phyloP scores from a whole-genome alignment of 2,888 invertebrate genomes.

The Aporophyla nigra region DNA sequence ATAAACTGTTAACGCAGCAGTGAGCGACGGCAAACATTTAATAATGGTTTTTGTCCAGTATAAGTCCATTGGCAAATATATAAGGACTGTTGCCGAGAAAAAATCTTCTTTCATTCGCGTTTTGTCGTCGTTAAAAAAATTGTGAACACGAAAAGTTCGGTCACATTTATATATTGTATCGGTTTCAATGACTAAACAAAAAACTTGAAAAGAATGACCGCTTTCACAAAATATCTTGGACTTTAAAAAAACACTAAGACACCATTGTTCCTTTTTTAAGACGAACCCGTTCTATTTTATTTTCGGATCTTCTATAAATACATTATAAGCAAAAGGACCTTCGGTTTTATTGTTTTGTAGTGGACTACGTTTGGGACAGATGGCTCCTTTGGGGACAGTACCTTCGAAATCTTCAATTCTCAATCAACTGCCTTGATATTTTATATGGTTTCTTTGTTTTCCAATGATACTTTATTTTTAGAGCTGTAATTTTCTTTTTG shows the following conservation, averaged over 20 bases:
- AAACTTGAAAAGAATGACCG: not conserved
- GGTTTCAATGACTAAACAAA: not conserved
- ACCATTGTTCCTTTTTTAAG: not conserved
- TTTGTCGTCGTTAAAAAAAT: not conserved
- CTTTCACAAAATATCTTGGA: not conserved
- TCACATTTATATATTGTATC: not conserved
- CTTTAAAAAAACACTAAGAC: not conserved
- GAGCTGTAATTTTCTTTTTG: not conserved
- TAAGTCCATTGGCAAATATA: not conserved
- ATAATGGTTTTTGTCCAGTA: too few relatives aligned
- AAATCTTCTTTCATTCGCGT: not conserved
- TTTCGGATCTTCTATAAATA: slow-evolving; percentile 20
- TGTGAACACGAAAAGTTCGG: not conserved
- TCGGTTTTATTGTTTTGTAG: slow-evolving; percentile 49
- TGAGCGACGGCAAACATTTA: not conserved
- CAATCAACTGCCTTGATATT: slow-evolving; percentile 45
- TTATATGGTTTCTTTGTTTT: slow-evolving; percentile 43
- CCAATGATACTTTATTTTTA: slow-evolving; percentile 30
- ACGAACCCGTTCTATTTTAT: slow-evolving; percentile 13
- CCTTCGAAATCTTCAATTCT: slow-evolving; percentile 42
- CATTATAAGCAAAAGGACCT: slow-evolving; percentile 32
- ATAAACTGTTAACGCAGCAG: not conserved
- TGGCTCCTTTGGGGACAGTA: slow-evolving; percentile 49
- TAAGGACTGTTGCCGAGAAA: not conserved
- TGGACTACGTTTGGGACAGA: slow-evolving; percentile 47